Conservation (phyloP, 2,888 invertebrate genomes). For the Laspeyria flexula region DNA sequence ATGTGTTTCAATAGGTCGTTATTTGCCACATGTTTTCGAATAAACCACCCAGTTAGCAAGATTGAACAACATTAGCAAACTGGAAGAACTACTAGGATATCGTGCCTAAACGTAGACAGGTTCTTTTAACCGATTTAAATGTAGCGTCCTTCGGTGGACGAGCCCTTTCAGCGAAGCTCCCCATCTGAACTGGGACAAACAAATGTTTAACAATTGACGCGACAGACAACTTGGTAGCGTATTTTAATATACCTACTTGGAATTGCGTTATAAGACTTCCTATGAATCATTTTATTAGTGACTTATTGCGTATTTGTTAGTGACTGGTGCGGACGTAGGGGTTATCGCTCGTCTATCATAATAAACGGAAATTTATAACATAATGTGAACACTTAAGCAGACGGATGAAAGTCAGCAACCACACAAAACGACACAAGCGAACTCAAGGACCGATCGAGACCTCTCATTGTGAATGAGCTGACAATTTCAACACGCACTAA, state of each 20-base stretch:
- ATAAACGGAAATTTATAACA: slow-evolving; percentile 62
- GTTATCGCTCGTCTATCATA: slow-evolving; percentile 74
- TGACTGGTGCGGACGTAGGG: slow-evolving; percentile 58
- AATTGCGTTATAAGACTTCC: slow-evolving; percentile 49
- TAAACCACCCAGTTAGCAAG: too few species aligned
- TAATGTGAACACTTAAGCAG: slow-evolving; percentile 35
- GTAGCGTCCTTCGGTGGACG: slow-evolving; percentile 24
- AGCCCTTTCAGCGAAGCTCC: slow-evolving; percentile 27
- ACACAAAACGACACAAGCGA: slow-evolving; percentile 35
- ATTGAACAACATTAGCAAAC: slow-evolving; percentile 21
- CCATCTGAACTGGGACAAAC: slow-evolving; percentile 31
- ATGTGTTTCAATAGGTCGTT: too few species aligned
- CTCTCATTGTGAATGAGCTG: slow-evolving; percentile 43
- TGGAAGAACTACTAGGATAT: slow-evolving; percentile 23
- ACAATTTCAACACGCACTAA: slow-evolving; percentile 47
- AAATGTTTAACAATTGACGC: slow-evolving; percentile 31
- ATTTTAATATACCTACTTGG: slow-evolving; percentile 10
- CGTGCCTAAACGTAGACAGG: slow-evolving; percentile 37
- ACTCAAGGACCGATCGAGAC: slow-evolving; percentile 44
- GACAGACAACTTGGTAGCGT: neutral
- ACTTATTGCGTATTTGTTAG: slow-evolving; percentile 60
- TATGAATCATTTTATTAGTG: slow-evolving; percentile 65
- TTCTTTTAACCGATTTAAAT: slow-evolving; percentile 36
- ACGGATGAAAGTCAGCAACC: slow-evolving; percentile 36
- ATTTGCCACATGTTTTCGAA: too few species aligned